Evolutionary conservation across 2,113 vertebrate genomes (phyloP), one percentile per base, ranked within the genome.

Genomic region (Gallinago paraguaiae): DNA sequence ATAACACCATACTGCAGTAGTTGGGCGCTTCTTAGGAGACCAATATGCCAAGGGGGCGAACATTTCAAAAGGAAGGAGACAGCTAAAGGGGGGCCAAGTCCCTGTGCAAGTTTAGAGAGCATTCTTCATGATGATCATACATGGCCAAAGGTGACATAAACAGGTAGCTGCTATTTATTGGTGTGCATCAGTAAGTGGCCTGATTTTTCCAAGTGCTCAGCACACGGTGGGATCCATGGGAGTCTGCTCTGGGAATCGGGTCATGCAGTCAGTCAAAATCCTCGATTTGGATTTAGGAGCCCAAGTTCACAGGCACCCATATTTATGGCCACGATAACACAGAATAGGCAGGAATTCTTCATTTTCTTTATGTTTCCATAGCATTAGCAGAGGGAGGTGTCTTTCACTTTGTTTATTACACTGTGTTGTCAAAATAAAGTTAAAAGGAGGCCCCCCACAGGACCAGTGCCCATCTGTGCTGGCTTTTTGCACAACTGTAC

Each of bases 81-180:
- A 89, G 70, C 91, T 95, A 92, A 94, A 93, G 86, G 74, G 74
- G 93, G 83, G 74, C 61, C 50, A 46, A 80, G 91, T 89, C 74
- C 88, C 51, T 1, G 0, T 69, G 61, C 90, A 96, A 92, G 80
- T 93, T 96, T 85, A 92, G 96, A 96, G 95, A 94, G 86, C 83
- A 54, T 87, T 94, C 53, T 79, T 71, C 6, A 13, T 82, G 68
- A 54, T 1, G 41, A 14, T n/a, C 35, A 69, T 48, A 45, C 20
- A 7, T 9, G 50, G 65, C 53, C 60, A 63, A 76, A 11, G 60
- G 33, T 92, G 59, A 79, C 61, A 79, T 57, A 53, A 93, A 87
- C 0, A 1, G 31, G 65, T 37, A 77, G 35, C 65, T 86, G 45
- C 60, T 82, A 13, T 60, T 92, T 70, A 39, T 56, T 67, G 90